A percentile compares a stretch with the other conserved stretches of the same genome.
phyloP scores from a whole-genome alignment of 2,113 vertebrate species.

The Apeltes quadracus region DNA sequence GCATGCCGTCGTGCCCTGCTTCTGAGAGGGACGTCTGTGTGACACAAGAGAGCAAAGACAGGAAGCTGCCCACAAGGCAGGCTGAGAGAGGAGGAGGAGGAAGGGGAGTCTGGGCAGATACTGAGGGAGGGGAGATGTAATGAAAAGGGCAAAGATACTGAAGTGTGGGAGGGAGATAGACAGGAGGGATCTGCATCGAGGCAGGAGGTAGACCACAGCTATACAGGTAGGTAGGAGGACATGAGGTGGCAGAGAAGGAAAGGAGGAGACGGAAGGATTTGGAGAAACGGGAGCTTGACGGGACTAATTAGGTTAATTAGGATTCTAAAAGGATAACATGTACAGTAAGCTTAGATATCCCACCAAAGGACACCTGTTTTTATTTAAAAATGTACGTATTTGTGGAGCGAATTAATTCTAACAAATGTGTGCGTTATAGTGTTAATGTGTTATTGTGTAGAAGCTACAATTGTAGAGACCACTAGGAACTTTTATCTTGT shows the following conservation, averaged over 20 bases:
- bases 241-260: background rate
- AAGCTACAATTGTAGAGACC: too few species aligned
- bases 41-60: conserved; percentile 19
- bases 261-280: background rate
- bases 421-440: too few species aligned
- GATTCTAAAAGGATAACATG: conserved; percentile 1
- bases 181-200: conserved; percentile 41
- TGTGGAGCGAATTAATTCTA: background rate
- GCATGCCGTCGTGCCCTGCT: conserved; percentile 2
- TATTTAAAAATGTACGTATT: too few species aligned
- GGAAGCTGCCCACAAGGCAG: conserved; percentile 47
- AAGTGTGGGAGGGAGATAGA: conserved; percentile 57
- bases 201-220: conserved; percentile 52
- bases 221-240: conserved; percentile 7
- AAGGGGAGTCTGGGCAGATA: conserved; percentile 46
- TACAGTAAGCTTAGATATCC: background rate
- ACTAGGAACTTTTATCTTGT: too few species aligned
- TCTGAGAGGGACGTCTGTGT: background rate
- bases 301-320: conserved; percentile 4
- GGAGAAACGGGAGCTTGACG: conserved; percentile 9
- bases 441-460: too few species aligned
- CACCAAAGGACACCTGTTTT: too few species aligned
- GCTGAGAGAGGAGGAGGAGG: conserved; percentile 21
- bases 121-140: conserved; percentile 61
- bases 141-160: conserved; percentile 59